These are phyloP conservation scores for Timema cristinae DNA, from an alignment of 2,888 invertebrate species.

Conservation along the genomic window DNA sequence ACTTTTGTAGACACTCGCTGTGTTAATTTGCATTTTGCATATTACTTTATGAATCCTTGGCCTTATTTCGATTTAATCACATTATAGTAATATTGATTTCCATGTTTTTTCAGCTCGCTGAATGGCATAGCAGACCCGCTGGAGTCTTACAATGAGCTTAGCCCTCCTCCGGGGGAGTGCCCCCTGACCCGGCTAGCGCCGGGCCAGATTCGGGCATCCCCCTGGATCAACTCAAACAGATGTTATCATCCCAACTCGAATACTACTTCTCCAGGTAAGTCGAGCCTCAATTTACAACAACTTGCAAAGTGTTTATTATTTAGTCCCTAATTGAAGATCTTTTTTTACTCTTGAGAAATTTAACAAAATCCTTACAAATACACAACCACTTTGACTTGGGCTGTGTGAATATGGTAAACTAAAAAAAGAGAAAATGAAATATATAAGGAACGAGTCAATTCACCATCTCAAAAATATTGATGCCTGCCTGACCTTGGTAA, in stretches of 20 bases:
- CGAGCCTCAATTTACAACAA: background rate
- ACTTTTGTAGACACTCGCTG: background rate
- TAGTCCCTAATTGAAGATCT: too few relatives aligned
- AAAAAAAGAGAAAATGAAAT: too few relatives aligned
- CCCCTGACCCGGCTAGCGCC: constrained; percentile 38
- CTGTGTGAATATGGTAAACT: too few relatives aligned
- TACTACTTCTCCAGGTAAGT: constrained; percentile 83
- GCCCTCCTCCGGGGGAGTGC: constrained; percentile 42
- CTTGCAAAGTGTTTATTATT: too few relatives aligned
- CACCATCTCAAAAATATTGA: too few relatives aligned
- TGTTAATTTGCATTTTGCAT: background rate
- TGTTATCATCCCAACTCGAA: constrained; percentile 78
- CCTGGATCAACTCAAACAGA: constrained; percentile 69
- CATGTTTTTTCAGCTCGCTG: constrained; percentile 33
- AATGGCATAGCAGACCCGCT: constrained; percentile 38
- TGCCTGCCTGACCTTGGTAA: too few relatives aligned
- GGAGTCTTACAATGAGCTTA: constrained; percentile 32
- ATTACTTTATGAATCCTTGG: background rate
- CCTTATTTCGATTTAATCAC: background rate
- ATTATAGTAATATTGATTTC: background rate
- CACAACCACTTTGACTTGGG: too few relatives aligned
- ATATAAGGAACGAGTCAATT: too few relatives aligned
- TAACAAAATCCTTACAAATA: too few relatives aligned
- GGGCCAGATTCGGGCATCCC: constrained; percentile 51
- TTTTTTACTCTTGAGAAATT: too few relatives aligned